A percentile compares a stretch with the other conserved stretches of the same genome.
Conservation (phyloP, 2,888 invertebrate species). For the Amphipyra berbera region DNA sequence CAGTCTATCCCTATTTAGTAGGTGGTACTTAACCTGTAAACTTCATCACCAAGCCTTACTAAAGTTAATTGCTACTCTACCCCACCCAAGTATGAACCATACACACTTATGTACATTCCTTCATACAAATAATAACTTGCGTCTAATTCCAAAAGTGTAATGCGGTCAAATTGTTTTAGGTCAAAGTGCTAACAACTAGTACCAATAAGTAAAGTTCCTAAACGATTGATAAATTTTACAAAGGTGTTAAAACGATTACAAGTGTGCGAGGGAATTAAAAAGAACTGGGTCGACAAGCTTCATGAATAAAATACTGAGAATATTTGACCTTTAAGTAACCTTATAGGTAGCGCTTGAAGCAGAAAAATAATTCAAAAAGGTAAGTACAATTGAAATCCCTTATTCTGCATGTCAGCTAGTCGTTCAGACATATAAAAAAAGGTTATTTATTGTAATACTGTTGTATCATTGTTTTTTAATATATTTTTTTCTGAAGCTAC, state of each 20-base stretch:
- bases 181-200: slow-evolving; percentile 3
- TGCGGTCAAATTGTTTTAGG: slow-evolving; percentile 14
- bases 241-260: slow-evolving; percentile 5
- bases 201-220: not conserved
- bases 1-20: too few relatives aligned
- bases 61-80: too few relatives aligned
- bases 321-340: slow-evolving; percentile 14
- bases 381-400: slow-evolving; percentile 12
- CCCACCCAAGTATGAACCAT: not conserved
- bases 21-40: not conserved
- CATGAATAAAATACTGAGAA: slow-evolving; percentile 13
- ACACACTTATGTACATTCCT: slow-evolving; percentile 1
- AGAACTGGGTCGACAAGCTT: slow-evolving; percentile 16
- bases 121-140: not conserved
- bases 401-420: not conserved
- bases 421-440: not conserved
- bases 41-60: not conserved
- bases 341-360: slow-evolving; percentile 4
- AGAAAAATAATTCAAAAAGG: slow-evolving; percentile 8
- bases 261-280: slow-evolving; percentile 4
- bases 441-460: not conserved
- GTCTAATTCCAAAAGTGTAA: slow-evolving; percentile 1
- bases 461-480: slow-evolving; percentile 2
- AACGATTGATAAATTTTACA: slow-evolving; percentile 3
- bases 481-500: not conserved